Evolutionary conservation across 2,797 vertebrate genomes (phyloP), one percentile per base, ranked within the genome.

Genomic region (Erpetoichthys calabaricus): DNA sequence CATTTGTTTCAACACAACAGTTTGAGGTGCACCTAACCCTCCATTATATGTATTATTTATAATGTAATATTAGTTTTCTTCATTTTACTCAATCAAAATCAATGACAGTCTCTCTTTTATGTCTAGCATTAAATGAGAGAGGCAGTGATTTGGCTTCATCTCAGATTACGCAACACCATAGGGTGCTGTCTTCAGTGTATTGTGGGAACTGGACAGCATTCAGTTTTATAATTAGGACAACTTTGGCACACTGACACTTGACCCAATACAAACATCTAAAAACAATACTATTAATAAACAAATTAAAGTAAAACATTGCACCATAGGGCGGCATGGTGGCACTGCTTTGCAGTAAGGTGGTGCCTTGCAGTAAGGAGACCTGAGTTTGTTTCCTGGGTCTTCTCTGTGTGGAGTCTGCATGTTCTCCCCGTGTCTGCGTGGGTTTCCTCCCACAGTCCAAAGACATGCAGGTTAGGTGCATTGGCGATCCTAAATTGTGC

Each of bases 51-150:
- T 44, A 60, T 45, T 47, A 60, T 44, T 47, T 51, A 50, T 44
- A 55, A 51, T 44, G 56, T 71, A 65, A 65, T 67, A 69, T 65
- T 60, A 63, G 49, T 64, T 68, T 66, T 65, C 69, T 72, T 80
- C 62, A 69, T 77, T 80, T 69, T 62, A 65, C 75, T 71, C 67
- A 70, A 68, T 72, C 67, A 79, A 63, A 66, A 75, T 76, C 66
- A 75, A 71, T 44, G 57, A 43, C 4, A n/a, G n/a, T 52, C 45
- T 57, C 47, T 62, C 69, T 64, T 72, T 75, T 60, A 61, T 66
- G 60, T 65, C 62, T 64, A 52, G 59, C 68, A 63, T 69, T 70
- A 77, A 57, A 66, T 60, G 61, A 64, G 44, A 63, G 64, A 64
- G 63, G 62, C 68, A 53, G 61, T 56, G 65, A 63, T 70, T 49